Percentiles rank a stretch among this genome's conserved stretches.
phyloP scores from a whole-genome alignment of 2,888 invertebrate species.

The Scaptomyza tumidula region DNA sequence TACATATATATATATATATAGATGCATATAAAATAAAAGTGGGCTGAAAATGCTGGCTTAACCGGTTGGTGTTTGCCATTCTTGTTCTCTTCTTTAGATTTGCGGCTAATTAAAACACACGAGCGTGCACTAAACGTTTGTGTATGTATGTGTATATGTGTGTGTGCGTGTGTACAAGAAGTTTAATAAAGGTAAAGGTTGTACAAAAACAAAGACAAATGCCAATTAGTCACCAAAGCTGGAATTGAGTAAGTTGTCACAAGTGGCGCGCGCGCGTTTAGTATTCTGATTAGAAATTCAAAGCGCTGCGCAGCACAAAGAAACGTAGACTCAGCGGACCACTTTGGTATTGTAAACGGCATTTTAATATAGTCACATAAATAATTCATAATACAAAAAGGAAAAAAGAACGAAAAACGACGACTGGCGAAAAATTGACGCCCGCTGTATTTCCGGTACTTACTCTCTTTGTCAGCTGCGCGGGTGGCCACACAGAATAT shows the following conservation, averaged over 20 bases:
- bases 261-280: slow-evolving; percentile 37
- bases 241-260: slow-evolving; percentile 55
- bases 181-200: slow-evolving; percentile 25
- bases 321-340: slow-evolving; percentile 19
- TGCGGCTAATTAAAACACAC: slow-evolving; percentile 73
- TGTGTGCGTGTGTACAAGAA: slow-evolving; percentile 29
- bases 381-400: slow-evolving; percentile 69
- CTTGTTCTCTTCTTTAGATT: slow-evolving; percentile 42
- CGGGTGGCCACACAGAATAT: slow-evolving; percentile 45
- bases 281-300: slow-evolving; percentile 74
- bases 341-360: slow-evolving; percentile 69
- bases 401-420: background rate
- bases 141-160: slow-evolving; percentile 12
- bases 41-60: slow-evolving; percentile 47
- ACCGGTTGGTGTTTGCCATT: slow-evolving; percentile 49
- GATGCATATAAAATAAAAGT: slow-evolving; percentile 38
- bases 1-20: background rate
- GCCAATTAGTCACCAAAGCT: slow-evolving; percentile 65
- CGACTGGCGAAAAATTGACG: slow-evolving; percentile 42
- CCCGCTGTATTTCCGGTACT: slow-evolving; percentile 68
- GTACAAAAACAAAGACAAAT: slow-evolving; percentile 49
- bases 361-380: slow-evolving; percentile 62
- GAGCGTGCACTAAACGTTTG: slow-evolving; percentile 41
- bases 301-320: slow-evolving; percentile 43
- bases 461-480: slow-evolving; percentile 59